phyloP scores from a whole-genome alignment of 2,113 vertebrate genomes.

The Heterocephalus glaber region DNA sequence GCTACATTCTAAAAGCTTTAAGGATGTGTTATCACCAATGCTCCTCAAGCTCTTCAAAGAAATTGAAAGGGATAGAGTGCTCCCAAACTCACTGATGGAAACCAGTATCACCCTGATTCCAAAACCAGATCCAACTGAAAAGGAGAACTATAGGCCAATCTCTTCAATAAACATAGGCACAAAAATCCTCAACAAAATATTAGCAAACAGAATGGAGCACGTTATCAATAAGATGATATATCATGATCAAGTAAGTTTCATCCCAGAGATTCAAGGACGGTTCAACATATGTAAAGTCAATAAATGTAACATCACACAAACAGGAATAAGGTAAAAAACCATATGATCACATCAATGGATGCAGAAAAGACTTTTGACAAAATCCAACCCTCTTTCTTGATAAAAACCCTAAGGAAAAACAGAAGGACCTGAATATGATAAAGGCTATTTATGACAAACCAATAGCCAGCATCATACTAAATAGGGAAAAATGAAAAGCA shows the following conservation, averaged over 20 bases:
- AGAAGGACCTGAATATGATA: not conserved
- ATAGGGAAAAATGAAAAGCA: not conserved
- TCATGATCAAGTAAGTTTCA: not conserved
- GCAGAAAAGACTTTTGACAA: not conserved
- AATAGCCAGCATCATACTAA: not conserved
- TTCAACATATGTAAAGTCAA: not conserved
- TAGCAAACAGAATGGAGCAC: not conserved
- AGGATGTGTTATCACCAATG: not conserved
- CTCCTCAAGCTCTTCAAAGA: not conserved
- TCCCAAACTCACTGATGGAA: not conserved
- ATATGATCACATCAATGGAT: not conserved
- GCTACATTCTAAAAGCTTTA: not conserved
- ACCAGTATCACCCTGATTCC: not conserved
- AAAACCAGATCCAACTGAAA: not conserved
- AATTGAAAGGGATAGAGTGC: not conserved
- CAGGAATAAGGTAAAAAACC: not conserved
- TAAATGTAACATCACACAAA: not conserved
- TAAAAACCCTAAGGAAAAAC: not conserved
- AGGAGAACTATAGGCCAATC: not conserved
- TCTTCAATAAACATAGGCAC: not conserved
- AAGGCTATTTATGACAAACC: not conserved
- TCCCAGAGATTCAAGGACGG: not conserved
- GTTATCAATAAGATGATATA: not conserved
- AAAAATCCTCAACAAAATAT: not conserved
- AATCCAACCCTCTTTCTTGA: not conserved